Conservation (phyloP, 2,888 invertebrate species). For the Philereme transversata region DNA sequence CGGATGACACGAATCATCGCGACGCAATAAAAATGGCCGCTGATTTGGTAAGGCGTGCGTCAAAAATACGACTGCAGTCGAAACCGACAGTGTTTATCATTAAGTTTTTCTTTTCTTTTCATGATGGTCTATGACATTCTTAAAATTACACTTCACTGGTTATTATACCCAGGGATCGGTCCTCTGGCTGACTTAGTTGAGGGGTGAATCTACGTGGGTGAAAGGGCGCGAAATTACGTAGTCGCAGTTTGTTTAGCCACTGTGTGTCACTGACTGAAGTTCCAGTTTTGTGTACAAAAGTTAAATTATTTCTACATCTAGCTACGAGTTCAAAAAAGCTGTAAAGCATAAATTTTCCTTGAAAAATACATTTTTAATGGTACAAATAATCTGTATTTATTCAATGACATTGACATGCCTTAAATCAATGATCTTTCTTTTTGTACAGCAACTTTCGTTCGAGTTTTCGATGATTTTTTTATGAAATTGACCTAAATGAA, state of each 20-base stretch:
- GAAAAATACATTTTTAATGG: too few species aligned
- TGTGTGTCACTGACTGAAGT: constrained; percentile 31
- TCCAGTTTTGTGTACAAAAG: constrained; percentile 11
- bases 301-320: not conserved
- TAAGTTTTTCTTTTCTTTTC: not conserved
- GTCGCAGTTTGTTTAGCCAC: constrained; percentile 46
- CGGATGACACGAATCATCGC: constrained; percentile 84
- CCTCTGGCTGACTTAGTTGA: constrained; percentile 17
- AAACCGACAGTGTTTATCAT: constrained; percentile 27
- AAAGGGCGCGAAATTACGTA: constrained; percentile 82
- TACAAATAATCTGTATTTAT: constrained; percentile 24
- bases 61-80: constrained; percentile 62
- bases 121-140: constrained; percentile 12
- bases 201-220: constrained; percentile 55
- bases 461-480: constrained; percentile 13
- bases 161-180: not conserved
- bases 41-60: constrained; percentile 82
- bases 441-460: constrained; percentile 2
- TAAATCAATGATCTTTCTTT: constrained; percentile 58
- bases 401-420: constrained; percentile 65
- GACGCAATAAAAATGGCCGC: constrained; percentile 84
- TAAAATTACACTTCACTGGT: not conserved
- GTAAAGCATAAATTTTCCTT: not conserved
- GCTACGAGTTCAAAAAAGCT: not conserved
- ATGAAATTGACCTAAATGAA: constrained; percentile 1